Evolutionary conservation across 2,113 vertebrate genomes (phyloP).

Genomic region (Cynopterus brachyotis): DNA sequence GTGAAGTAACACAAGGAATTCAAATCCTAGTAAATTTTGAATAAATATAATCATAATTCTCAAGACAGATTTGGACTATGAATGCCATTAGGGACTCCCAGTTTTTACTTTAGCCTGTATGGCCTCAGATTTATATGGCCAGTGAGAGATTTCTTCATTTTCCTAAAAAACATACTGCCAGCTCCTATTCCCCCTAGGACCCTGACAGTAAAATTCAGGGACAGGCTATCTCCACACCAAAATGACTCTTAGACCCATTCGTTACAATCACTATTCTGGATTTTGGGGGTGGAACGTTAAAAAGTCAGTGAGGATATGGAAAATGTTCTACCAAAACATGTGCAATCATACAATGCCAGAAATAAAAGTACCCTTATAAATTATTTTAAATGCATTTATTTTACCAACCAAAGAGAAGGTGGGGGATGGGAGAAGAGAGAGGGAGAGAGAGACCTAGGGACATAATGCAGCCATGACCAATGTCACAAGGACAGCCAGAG

Average conservation of each 20-base stretch:
- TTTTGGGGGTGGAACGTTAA: background rate
- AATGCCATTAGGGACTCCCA: background rate
- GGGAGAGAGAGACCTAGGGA: background rate
- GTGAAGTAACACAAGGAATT: background rate
- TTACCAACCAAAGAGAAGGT: background rate
- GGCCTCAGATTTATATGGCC: background rate
- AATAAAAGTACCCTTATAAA: background rate
- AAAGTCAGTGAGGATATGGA: background rate
- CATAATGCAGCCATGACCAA: background rate
- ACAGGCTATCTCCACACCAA: background rate
- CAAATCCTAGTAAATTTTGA: background rate
- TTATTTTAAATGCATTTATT: background rate
- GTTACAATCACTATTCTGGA: background rate
- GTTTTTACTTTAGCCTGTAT: background rate
- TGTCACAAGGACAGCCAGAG: background rate
- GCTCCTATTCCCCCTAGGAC: background rate
- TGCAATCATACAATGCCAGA: background rate
- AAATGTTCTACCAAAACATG: background rate
- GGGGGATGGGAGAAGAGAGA: background rate
- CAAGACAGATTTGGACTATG: background rate
- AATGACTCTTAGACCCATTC: background rate
- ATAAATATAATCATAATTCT: background rate
- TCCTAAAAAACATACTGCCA: background rate
- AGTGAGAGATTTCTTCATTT: background rate
- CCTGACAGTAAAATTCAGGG: background rate